A percentile compares a stretch with the other conserved stretches of the same genome.
Evolutionary conservation across 2,888 invertebrate species (phyloP).

Genomic region (Orthonychiurus folsomi): DNA sequence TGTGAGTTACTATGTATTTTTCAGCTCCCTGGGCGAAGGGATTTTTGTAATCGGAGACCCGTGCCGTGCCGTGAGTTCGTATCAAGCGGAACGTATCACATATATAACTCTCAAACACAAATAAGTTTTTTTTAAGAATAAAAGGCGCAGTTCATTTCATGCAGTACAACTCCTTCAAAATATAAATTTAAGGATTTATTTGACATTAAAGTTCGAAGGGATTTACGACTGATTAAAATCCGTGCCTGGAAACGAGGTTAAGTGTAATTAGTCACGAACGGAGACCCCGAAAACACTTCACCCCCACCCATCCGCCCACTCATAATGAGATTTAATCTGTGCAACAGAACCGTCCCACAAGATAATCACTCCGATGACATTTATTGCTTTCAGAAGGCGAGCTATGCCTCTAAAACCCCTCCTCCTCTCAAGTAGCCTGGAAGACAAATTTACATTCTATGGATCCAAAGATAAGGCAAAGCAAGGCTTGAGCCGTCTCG

Average conservation of each 20-base stretch:
- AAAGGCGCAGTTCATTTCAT: not conserved
- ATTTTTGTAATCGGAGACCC: too few relatives aligned
- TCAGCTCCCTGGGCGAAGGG: too few relatives aligned
- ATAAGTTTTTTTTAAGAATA: not conserved
- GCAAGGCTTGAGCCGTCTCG: too few relatives aligned
- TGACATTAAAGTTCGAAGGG: not conserved
- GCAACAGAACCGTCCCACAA: not conserved
- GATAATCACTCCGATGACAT: not conserved
- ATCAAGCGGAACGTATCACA: too few relatives aligned
- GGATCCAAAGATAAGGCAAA: too few relatives aligned
- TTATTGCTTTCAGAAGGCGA: not conserved
- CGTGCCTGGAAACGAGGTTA: not conserved
- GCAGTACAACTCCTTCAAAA: not conserved
- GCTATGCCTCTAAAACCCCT: too few relatives aligned
- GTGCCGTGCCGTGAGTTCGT: too few relatives aligned
- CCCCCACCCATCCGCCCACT: not conserved
- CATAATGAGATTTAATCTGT: not conserved
- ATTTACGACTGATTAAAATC: not conserved
- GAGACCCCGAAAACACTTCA: not conserved
- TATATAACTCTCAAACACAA: not conserved
- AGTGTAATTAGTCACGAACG: not conserved
- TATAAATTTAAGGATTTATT: not conserved
- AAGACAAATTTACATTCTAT: not conserved
- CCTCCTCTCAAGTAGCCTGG: too few relatives aligned
- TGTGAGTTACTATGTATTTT: too few relatives aligned